Base-by-base conservation (phyloP, 1,140 invertebrate species). In the Holcopasites calliopsidis region DNA sequence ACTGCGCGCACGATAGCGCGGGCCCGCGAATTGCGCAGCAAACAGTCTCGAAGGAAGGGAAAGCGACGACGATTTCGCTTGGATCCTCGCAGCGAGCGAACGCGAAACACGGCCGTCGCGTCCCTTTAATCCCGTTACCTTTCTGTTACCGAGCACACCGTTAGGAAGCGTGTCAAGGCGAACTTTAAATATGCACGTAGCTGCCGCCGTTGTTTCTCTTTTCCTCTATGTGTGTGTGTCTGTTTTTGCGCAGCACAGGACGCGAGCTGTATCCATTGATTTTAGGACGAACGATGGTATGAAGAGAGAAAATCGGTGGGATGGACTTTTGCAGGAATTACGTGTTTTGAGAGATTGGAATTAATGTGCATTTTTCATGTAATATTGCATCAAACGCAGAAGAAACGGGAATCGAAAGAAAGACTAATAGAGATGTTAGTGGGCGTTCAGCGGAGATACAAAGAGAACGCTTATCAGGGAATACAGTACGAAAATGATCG, bases 21-120 rank as follows among this genome's bases (percentile, higher is more conserved):
- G 33, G 3, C 23, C 6, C 38, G 62, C 52, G 72, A 75, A 74
- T 72, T 82, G 82, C 77, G 77, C 77, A 73, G 65, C 40, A 40
- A n/a, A 47, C 18, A 7, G 44, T 28, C 31, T 23, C 55, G 79
- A 79, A 40, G 35, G 65, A 57, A 66, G 71, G 65, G 80, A 71
- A 52, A 28, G n/a, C 44, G 42, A 11, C 40, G 47, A 60, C 61
- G n/a, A n/a, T 71, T 60, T 74, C 42, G 38, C 16, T n/a, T 35
- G 6, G 31, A 60, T 60, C 38, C 21, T 38, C 57, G 33, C 57
- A 38, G 26, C 38, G 50, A 38, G 42, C 74, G 74, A 50, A 8
- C 31, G 23, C 42, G 40, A 69, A 58, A 78, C 65, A 16, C 70
- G 70, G 68, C 47, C 70, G 77, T 52, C 52, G n/a, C n/a, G n/a